Conservation (phyloP, 2,888 invertebrate genomes). For the Ichneumoninae sp. region DNA sequence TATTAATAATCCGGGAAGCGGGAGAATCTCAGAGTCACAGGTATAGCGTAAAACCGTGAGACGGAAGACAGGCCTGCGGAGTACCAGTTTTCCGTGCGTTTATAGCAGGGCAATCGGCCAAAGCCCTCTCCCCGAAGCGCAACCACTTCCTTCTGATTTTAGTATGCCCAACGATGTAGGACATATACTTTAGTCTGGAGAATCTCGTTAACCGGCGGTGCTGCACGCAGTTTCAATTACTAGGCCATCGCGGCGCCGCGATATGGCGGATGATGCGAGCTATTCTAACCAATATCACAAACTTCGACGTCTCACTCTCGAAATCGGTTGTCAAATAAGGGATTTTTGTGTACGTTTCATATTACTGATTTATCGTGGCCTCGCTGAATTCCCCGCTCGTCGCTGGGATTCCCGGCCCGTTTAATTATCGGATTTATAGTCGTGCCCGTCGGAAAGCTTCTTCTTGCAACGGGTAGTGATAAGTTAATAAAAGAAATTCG, state of each 20-base stretch:
- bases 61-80: slow-evolving; percentile 42
- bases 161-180: slow-evolving; percentile 35
- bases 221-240: slow-evolving; percentile 40
- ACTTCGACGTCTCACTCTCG: slow-evolving; percentile 78
- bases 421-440: neutral
- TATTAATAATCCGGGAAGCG: slow-evolving; percentile 79
- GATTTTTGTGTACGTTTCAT: slow-evolving; percentile 78
- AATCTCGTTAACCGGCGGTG: slow-evolving; percentile 27
- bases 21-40: slow-evolving; percentile 38
- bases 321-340: slow-evolving; percentile 77
- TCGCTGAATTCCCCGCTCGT: neutral
- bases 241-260: neutral
- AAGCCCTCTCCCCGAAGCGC: slow-evolving; percentile 64
- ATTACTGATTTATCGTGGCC: slow-evolving; percentile 16
- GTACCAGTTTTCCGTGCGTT: slow-evolving; percentile 65
- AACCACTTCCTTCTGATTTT: slow-evolving; percentile 42
- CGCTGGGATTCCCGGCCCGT: neutral
- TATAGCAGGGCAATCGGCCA: slow-evolving; percentile 77
- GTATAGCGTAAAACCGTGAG: slow-evolving; percentile 50
- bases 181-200: slow-evolving; percentile 57
- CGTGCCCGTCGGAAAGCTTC: slow-evolving; percentile 4
- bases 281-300: slow-evolving; percentile 80
- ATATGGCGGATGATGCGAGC: slow-evolving; percentile 74
- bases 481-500: neutral
- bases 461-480: neutral